Evolutionary conservation across 2,888 invertebrate genomes (phyloP).

Genomic region (Charanyca ferruginea): DNA sequence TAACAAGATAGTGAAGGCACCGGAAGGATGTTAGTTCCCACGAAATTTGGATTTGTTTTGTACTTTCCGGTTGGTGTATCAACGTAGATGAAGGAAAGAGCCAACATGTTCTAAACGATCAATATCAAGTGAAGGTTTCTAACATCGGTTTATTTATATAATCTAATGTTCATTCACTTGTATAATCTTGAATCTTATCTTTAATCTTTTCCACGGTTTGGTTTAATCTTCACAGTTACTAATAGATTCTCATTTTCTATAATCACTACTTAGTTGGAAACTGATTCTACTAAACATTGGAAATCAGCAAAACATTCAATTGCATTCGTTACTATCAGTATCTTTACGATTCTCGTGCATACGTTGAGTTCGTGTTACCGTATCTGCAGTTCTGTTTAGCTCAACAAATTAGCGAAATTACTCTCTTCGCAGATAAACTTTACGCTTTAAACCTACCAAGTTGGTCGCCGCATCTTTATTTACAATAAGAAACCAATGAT

Average conservation of each 20-base stretch:
- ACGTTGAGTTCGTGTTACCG: conserved; percentile 53
- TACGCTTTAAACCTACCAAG: conserved; percentile 57
- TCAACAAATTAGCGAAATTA: conserved; percentile 72
- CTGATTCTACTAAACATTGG: conserved; percentile 49
- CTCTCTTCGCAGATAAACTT: conserved; percentile 64
- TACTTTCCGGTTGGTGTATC: conserved; percentile 27
- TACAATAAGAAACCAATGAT: conserved; percentile 9
- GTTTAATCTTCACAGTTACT: conserved; percentile 38
- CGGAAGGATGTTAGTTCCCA: conserved; percentile 52
- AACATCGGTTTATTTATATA: conserved; percentile 6
- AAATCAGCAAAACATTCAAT: conserved; percentile 57
- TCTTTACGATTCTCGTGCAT: conserved; percentile 54
- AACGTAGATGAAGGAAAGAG: conserved; percentile 2
- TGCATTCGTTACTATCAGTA: conserved; percentile 56
- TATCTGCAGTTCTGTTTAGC: conserved; percentile 59
- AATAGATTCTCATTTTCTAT: conserved; percentile 42
- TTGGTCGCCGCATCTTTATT: conserved; percentile 14
- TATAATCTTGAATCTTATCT: conserved; percentile 23
- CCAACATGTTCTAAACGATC: no score
- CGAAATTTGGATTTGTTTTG: conserved; percentile 35
- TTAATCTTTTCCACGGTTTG: conserved; percentile 27
- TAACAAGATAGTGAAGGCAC: not conserved
- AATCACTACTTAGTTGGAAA: conserved; percentile 50
- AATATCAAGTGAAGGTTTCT: conserved; percentile 17
- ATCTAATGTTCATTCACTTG: conserved; percentile 29